phyloP scores from a whole-genome alignment of 2,888 invertebrate species.

The Morinoia aosen region DNA sequence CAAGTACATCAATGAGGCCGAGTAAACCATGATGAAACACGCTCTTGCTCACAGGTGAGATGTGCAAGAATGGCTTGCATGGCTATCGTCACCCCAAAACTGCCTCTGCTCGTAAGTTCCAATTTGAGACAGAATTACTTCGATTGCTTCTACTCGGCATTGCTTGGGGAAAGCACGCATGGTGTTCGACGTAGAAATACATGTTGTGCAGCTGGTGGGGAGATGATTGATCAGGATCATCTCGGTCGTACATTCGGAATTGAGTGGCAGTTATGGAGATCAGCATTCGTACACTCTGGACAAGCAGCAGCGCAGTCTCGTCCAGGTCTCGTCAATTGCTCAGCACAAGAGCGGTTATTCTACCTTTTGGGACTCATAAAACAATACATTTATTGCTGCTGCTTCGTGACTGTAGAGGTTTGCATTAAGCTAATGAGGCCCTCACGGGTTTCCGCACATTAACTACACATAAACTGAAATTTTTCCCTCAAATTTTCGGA shows the following conservation, averaged over 20 bases:
- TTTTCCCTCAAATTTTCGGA: too few relatives aligned
- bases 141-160: background rate
- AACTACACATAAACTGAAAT: too few relatives aligned
- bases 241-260: background rate
- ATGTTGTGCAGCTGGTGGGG: background rate
- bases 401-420: too few relatives aligned
- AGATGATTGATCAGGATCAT: background rate
- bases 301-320: background rate
- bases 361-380: background rate
- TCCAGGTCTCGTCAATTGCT: background rate
- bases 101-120: background rate
- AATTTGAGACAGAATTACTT: background rate
- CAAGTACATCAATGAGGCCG: background rate
- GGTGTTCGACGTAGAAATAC: background rate
- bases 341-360: background rate
- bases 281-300: background rate
- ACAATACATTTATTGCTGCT: too few relatives aligned
- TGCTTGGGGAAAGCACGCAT: background rate
- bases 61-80: background rate
- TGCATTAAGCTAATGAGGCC: too few relatives aligned
- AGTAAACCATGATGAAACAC: background rate
- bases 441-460: too few relatives aligned
- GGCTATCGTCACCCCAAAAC: background rate
- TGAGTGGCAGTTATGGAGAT: conserved; percentile 17
- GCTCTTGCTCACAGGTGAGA: background rate